phyloP scores from a whole-genome alignment of 2,113 vertebrate genomes.

The Salvelinus namaycush region DNA sequence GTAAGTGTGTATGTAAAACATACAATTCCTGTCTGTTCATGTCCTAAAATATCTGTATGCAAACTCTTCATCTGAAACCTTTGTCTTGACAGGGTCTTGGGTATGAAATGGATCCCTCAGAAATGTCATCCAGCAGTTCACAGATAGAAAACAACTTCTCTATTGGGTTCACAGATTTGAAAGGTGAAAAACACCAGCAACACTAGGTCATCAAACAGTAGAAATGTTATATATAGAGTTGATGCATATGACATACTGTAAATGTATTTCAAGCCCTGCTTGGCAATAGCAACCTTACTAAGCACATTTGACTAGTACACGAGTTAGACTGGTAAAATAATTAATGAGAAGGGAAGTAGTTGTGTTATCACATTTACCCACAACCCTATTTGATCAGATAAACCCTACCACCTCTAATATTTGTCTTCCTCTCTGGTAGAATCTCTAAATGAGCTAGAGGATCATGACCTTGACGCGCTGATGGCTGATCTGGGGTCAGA shows the following conservation, averaged over 20 bases:
- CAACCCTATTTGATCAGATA: not conserved
- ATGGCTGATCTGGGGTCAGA: conserved; percentile 87
- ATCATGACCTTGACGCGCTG: conserved; percentile 87
- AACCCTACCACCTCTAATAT: not conserved
- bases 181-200: conserved; percentile 70
- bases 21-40: too few species aligned
- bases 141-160: conserved; percentile 75
- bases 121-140: conserved; percentile 34
- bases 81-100: conserved; percentile 75
- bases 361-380: not conserved
- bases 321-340: not conserved
- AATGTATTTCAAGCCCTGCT: too few species aligned
- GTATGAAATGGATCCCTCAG: conserved; percentile 64
- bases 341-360: not conserved
- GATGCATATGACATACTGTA: too few species aligned
- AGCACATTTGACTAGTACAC: too few species aligned
- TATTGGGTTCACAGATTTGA: conserved; percentile 85
- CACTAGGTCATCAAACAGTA: not conserved
- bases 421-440: conserved; percentile 61
- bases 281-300: too few species aligned
- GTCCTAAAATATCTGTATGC: too few species aligned
- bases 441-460: conserved; percentile 86
- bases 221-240: not conserved
- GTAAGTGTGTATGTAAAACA: too few species aligned
- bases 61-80: not conserved